Evolutionary conservation across 2,797 vertebrate species (phyloP).

Genomic region (Channallabes apus): DNA sequence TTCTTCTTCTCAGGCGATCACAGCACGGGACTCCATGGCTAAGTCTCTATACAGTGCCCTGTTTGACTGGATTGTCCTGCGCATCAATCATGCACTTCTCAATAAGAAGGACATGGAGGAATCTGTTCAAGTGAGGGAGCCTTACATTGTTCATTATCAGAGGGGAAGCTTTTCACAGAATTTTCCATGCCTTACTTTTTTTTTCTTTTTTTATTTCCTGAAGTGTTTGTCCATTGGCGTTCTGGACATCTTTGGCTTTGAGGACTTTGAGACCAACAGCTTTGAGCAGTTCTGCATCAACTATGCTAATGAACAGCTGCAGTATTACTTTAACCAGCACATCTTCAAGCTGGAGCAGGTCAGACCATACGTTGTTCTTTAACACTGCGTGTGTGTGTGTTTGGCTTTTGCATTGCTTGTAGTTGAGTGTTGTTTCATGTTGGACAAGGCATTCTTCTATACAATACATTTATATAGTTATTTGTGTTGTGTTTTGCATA

Average conservation of each 20-base stretch:
- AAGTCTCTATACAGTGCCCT: conserved; percentile 97
- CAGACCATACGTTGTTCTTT: conserved; percentile 24
- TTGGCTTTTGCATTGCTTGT: neutral
- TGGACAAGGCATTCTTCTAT: neutral
- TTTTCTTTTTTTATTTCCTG: neutral
- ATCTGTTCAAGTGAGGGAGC: conserved; percentile 26
- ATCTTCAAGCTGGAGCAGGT: conserved; percentile 99
- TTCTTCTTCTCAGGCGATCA: conserved; percentile 82
- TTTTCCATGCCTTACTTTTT: neutral
- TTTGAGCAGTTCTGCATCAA: conserved; percentile 99
- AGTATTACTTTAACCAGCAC: conserved; percentile 99
- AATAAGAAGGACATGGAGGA: conserved; percentile 96
- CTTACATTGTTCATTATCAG: neutral
- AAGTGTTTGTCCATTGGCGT: conserved; percentile 94
- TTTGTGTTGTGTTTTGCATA: neutral
- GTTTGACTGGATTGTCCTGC: conserved; percentile 97
- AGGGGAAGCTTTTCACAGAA: neutral
- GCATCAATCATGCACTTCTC: conserved; percentile 96
- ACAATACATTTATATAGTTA: neutral
- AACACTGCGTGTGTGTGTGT: conserved; percentile 9
- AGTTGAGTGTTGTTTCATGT: neutral
- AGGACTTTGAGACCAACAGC: conserved; percentile 97
- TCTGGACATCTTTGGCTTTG: conserved; percentile 97
- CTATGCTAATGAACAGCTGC: conserved; percentile 97
- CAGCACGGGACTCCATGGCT: conserved; percentile 97